phyloP scores from a whole-genome alignment of 2,113 vertebrate genomes.

The Bothrops jararaca region DNA sequence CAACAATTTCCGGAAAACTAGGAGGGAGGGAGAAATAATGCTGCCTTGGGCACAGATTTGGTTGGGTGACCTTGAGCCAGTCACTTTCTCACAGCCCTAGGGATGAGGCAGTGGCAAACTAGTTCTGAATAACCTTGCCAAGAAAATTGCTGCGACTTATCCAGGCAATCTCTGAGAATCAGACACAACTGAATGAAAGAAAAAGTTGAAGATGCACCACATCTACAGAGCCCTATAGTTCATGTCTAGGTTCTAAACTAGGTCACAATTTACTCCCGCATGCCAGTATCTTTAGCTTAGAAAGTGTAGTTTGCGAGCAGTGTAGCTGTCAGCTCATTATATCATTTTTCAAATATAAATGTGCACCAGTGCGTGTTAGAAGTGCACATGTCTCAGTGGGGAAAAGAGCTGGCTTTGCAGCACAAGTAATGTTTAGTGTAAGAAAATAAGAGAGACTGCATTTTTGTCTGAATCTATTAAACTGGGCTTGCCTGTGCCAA shows the following conservation, averaged over 20 bases:
- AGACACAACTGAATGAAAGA: not conserved
- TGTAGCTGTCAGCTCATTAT: not conserved
- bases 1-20: too few species aligned
- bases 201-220: not conserved
- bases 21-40: too few species aligned
- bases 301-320: not conserved
- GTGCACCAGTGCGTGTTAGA: not conserved
- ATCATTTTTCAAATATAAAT: not conserved
- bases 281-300: not conserved
- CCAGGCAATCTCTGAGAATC: not conserved
- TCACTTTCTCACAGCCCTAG: not conserved
- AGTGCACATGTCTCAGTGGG: not conserved
- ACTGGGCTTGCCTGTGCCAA: conserved; percentile 24
- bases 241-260: not conserved
- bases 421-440: not conserved
- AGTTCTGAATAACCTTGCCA: not conserved
- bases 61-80: not conserved
- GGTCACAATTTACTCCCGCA: not conserved
- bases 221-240: not conserved
- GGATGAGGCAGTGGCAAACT: not conserved
- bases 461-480: conserved; percentile 29
- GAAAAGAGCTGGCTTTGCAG: not conserved
- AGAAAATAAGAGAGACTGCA: conserved; percentile 22
- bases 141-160: not conserved
- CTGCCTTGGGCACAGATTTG: not conserved